Percentiles rank a stretch among this genome's conserved stretches.
Conservation (phyloP, 2,888 invertebrate species). For the Drosophila demipolita region DNA sequence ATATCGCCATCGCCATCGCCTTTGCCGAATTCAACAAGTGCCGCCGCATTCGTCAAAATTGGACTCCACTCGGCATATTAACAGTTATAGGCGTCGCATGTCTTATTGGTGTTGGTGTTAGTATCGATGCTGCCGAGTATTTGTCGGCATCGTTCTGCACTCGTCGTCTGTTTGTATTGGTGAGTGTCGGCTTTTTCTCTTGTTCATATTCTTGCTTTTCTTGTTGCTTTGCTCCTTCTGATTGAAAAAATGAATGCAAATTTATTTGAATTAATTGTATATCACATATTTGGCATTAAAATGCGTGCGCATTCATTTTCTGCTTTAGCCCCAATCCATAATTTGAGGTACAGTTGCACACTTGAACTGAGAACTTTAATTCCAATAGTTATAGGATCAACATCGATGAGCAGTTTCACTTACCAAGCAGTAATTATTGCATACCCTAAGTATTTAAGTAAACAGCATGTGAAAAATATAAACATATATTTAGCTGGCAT, state of each 20-base stretch:
- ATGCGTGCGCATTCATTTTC: conserved; percentile 55
- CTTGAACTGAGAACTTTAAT: conserved; percentile 13
- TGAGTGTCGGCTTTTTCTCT: conserved; percentile 24
- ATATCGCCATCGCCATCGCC: conserved; percentile 37
- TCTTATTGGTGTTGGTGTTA: conserved; percentile 26
- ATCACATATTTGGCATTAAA: conserved; percentile 71
- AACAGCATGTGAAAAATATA: neutral
- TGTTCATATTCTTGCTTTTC: conserved; percentile 2
- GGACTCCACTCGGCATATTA: conserved; percentile 62
- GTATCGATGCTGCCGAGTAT: conserved; percentile 15
- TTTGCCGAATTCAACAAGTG: conserved; percentile 66
- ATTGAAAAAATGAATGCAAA: conserved; percentile 74
- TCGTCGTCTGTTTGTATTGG: conserved; percentile 7
- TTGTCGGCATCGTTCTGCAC: conserved; percentile 10
- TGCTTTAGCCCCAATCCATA: conserved; percentile 49
- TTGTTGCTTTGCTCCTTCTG: conserved; percentile 48
- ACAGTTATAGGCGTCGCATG: conserved; percentile 61
- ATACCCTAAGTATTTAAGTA: neutral
- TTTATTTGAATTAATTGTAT: conserved; percentile 68
- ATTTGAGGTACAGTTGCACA: conserved; percentile 42
- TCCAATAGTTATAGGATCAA: conserved; percentile 6
- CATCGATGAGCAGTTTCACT: neutral
- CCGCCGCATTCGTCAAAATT: conserved; percentile 44
- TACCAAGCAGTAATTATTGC: neutral
- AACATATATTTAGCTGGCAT: neutral